phyloP scores from a whole-genome alignment of 2,888 invertebrate genomes.

The Cremastobaeus sp. region DNA sequence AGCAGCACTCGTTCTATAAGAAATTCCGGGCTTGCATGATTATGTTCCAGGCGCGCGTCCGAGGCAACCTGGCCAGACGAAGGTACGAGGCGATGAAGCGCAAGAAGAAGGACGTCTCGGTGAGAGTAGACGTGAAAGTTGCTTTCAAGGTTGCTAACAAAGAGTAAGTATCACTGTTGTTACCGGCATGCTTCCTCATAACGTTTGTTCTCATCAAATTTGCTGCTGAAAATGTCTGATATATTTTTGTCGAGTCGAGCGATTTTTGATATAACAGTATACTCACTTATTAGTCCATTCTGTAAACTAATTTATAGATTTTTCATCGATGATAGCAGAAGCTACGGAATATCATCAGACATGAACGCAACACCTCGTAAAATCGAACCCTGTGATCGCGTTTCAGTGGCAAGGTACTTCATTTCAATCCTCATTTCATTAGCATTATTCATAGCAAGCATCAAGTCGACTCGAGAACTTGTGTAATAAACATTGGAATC shows the following conservation, averaged over 20 bases:
- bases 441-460: no score
- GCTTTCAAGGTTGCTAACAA: conserved; percentile 55
- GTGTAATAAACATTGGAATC: background rate
- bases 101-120: conserved; percentile 60
- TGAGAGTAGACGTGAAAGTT: conserved; percentile 38
- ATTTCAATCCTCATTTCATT: no score
- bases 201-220: no score
- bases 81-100: conserved; percentile 79
- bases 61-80: conserved; percentile 84
- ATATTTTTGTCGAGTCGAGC: no score
- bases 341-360: conserved; percentile 48
- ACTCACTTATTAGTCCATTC: no score
- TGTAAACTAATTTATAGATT: conserved; percentile 56
- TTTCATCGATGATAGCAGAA: conserved; percentile 56
- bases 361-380: conserved; percentile 53
- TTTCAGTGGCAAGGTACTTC: conserved; percentile 55
- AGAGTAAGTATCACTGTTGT: conserved; percentile 62
- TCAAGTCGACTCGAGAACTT: no score
- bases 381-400: conserved; percentile 57
- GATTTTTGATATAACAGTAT: no score
- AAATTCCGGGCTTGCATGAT: conserved; percentile 82
- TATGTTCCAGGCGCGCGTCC: conserved; percentile 85
- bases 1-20: conserved; percentile 83
- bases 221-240: background rate
- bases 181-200: no score